phyloP scores from a whole-genome alignment of 2,113 vertebrate genomes.

The Vimba vimba region DNA sequence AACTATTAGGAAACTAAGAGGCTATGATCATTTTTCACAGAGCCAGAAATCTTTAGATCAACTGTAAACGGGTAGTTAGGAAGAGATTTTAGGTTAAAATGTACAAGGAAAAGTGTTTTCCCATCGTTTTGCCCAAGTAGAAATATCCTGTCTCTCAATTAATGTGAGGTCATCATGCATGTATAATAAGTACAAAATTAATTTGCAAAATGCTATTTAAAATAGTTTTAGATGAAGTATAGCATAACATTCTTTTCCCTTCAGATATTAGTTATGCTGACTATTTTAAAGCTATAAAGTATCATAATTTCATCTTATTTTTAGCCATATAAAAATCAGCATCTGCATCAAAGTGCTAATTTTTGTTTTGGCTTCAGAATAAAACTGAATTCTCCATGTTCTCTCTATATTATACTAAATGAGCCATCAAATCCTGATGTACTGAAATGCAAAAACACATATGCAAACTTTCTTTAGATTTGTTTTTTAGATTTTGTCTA shows the following conservation, averaged over 20 bases:
- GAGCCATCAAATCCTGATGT: too few relatives aligned
- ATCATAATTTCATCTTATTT: neutral
- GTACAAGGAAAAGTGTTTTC: neutral
- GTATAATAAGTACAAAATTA: neutral
- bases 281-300: neutral
- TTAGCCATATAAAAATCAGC: neutral
- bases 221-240: neutral
- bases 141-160: neutral
- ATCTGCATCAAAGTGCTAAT: too few relatives aligned
- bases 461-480: neutral
- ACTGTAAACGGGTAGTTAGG: neutral
- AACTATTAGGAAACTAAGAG: constrained; percentile 48
- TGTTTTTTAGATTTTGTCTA: too few relatives aligned
- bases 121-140: neutral
- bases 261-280: neutral
- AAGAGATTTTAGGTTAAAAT: neutral
- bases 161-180: neutral
- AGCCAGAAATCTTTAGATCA: neutral
- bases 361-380: too few relatives aligned
- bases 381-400: too few relatives aligned
- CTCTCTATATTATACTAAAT: too few relatives aligned
- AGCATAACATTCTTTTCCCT: too few relatives aligned
- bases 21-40: constrained; percentile 11
- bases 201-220: neutral
- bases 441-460: neutral